Evolutionary conservation across 23 tunicate genomes (phyloP).

Genomic region (Diplosoma virens): DNA sequence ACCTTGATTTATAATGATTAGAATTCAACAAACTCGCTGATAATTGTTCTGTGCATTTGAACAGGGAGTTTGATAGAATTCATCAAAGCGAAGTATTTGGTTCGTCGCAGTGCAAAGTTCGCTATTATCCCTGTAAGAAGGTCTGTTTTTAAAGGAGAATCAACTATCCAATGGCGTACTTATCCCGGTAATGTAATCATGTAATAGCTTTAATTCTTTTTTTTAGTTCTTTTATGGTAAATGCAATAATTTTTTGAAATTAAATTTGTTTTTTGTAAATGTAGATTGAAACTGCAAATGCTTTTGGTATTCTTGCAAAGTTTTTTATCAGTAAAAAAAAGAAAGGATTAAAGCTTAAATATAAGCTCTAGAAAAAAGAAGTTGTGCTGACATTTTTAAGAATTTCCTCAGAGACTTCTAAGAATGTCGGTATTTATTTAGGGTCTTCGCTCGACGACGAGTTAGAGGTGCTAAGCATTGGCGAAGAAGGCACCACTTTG

Average conservation of each 20-base stretch:
- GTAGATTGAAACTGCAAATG: too few species aligned
- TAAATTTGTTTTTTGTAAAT: too few species aligned
- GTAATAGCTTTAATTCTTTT: background rate
- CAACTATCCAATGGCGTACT: conserved; percentile 76
- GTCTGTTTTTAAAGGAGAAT: conserved; percentile 61
- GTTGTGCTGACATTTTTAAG: too few species aligned
- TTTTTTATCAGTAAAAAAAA: too few species aligned
- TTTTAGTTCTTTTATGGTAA: background rate
- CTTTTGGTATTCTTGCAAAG: too few species aligned
- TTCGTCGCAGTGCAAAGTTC: conserved; percentile 72
- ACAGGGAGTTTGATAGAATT: conserved; percentile 93
- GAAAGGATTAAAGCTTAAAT: too few species aligned
- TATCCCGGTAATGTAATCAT: conserved; percentile 49
- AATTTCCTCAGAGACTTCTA: too few species aligned
- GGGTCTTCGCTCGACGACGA: conserved; percentile 88
- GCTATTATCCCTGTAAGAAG: conserved; percentile 94
- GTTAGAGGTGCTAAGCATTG: conserved; percentile 83
- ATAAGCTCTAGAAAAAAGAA: too few species aligned
- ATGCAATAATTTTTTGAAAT: background rate
- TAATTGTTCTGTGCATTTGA: too few species aligned
- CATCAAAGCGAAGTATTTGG: conserved; percentile 95
- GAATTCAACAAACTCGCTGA: too few species aligned
- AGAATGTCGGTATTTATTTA: too few species aligned
- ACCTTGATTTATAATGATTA: too few species aligned
- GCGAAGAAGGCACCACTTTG: conserved; percentile 82